Conservation (phyloP, 2,888 invertebrate genomes). For the Sympetrum striolatum region DNA sequence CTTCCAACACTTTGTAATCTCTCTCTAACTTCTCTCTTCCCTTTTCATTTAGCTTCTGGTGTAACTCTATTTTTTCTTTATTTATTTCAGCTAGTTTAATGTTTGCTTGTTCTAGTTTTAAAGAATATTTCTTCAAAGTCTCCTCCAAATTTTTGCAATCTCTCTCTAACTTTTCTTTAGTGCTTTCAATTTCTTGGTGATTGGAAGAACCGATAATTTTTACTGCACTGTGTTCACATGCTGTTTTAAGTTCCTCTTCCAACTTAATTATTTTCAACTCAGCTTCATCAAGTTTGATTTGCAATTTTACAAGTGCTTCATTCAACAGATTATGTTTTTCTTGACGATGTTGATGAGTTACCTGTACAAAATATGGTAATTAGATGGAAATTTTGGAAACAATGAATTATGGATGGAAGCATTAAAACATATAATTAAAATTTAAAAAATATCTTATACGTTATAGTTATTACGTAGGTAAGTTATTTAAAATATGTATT, state of each 20-base stretch:
- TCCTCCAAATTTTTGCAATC: conserved; percentile 61
- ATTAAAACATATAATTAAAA: no score
- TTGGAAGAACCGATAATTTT: not conserved
- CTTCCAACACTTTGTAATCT: conserved; percentile 60
- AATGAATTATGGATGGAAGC: not conserved
- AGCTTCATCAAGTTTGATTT: conserved; percentile 28
- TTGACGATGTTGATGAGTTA: conserved; percentile 15
- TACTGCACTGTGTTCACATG: not conserved
- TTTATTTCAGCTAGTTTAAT: conserved; percentile 56
- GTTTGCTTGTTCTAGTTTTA: conserved; percentile 3
- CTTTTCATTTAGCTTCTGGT: conserved; percentile 55
- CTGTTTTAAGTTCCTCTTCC: not conserved
- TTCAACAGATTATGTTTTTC: conserved; percentile 68
- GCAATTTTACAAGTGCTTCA: conserved; percentile 62
- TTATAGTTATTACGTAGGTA: no score
- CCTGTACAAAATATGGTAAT: not conserved
- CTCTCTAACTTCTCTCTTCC: conserved; percentile 52
- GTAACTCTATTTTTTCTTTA: conserved; percentile 50
- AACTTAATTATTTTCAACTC: conserved; percentile 13
- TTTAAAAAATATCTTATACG: no score
- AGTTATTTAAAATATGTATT: no score
- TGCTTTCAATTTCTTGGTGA: conserved; percentile 56
- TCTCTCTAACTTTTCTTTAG: conserved; percentile 51
- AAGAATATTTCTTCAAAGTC: conserved; percentile 54
- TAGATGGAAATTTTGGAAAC: not conserved